phyloP scores from a whole-genome alignment of 2,797 vertebrate species.

The Steatocranus sp. region DNA sequence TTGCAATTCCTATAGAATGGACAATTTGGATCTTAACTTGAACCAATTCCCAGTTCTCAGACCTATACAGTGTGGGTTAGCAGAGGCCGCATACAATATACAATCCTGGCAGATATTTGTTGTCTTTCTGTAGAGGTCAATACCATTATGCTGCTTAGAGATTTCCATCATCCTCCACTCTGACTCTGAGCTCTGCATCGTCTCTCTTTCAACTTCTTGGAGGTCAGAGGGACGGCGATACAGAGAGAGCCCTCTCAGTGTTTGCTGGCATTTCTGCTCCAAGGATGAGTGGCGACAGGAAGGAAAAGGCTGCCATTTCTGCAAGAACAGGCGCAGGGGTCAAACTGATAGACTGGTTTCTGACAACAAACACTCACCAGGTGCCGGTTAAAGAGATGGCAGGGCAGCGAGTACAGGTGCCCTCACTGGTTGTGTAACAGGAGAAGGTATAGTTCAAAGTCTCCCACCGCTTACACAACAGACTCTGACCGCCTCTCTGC shows the following conservation, averaged over 20 bases:
- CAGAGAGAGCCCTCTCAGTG: constrained; percentile 49
- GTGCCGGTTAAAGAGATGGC: constrained; percentile 50
- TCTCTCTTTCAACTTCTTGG: constrained; percentile 64
- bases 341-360: constrained; percentile 61
- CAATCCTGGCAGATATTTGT: constrained; percentile 56
- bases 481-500: constrained; percentile 42
- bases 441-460: constrained; percentile 54
- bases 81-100: constrained; percentile 46
- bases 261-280: constrained; percentile 61
- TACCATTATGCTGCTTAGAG: constrained; percentile 45
- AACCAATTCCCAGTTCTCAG: not conserved
- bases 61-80: not conserved
- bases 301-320: constrained; percentile 47
- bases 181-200: constrained; percentile 2
- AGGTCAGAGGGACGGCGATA: constrained; percentile 57
- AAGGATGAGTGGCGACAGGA: not conserved
- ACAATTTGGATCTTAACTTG: not conserved
- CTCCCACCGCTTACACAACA: constrained; percentile 48
- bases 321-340: constrained; percentile 37
- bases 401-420: constrained; percentile 29
- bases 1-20: not conserved
- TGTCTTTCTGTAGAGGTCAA: constrained; percentile 45
- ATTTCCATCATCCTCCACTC: constrained; percentile 52
- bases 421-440: constrained; percentile 47
- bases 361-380: constrained; percentile 52